Evolutionary conservation across 2,797 vertebrate genomes (phyloP).

Genomic region (Schizopygopsis malacanthus): DNA sequence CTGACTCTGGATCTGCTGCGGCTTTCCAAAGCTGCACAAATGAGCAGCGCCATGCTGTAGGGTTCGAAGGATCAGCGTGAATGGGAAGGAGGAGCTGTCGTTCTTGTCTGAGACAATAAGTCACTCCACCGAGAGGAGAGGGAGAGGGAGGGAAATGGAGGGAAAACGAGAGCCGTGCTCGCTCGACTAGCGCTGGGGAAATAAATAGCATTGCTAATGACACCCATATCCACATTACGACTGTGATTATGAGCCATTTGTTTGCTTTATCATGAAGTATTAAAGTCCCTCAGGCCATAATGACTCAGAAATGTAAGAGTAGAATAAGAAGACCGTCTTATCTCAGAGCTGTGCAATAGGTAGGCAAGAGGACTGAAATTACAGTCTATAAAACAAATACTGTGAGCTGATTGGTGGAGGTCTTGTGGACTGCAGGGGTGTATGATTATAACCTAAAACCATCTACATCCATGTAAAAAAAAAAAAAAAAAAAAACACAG

Average conservation of each 20-base stretch:
- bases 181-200: slow-evolving; percentile 48
- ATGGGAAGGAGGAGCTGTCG: slow-evolving; percentile 56
- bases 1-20: slow-evolving; percentile 56
- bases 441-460: slow-evolving; percentile 14
- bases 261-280: slow-evolving; percentile 75
- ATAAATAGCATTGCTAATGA: slow-evolving; percentile 74
- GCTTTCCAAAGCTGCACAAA: slow-evolving; percentile 65
- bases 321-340: slow-evolving; percentile 5
- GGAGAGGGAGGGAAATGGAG: slow-evolving; percentile 21
- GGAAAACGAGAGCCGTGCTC: slow-evolving; percentile 15
- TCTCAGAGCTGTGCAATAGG: slow-evolving; percentile 2
- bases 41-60: slow-evolving; percentile 55
- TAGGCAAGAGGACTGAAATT: neutral
- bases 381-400: neutral
- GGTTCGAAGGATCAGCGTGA: slow-evolving; percentile 61
- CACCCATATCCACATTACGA: slow-evolving; percentile 71
- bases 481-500: neutral
- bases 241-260: slow-evolving; percentile 76
- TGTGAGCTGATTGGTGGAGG: neutral
- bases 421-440: neutral
- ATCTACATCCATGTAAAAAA: neutral
- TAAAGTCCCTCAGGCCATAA: slow-evolving; percentile 60
- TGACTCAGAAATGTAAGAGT: slow-evolving; percentile 30
- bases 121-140: slow-evolving; percentile 68
- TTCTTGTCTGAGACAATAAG: slow-evolving; percentile 70